Percentiles rank a stretch among this genome's conserved stretches.
phyloP scores from a whole-genome alignment of 1,140 invertebrate genomes.

The Drosophila saltans region DNA sequence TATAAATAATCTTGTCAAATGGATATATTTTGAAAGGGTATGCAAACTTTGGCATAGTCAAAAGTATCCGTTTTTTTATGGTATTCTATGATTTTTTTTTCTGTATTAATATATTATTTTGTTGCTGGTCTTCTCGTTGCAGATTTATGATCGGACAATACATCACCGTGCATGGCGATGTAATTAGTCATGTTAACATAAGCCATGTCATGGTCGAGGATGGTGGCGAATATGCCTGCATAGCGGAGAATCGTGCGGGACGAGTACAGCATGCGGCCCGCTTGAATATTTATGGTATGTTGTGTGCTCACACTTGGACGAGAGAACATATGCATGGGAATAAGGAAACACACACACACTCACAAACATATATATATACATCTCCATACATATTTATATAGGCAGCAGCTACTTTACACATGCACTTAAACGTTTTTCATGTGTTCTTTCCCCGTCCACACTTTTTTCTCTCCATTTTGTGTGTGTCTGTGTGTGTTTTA shows the following conservation, averaged over 20 bases:
- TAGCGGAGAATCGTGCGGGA: constrained; percentile 91
- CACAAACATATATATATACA: constrained; percentile 24
- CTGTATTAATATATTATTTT: constrained; percentile 17
- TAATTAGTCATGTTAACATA: constrained; percentile 94
- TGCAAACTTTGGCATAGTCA: too few species aligned
- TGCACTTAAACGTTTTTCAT: constrained; percentile 69
- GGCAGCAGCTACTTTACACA: constrained; percentile 67
- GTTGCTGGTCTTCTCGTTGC: constrained; percentile 52
- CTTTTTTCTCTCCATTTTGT: constrained; percentile 30
- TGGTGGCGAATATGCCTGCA: constrained; percentile 94
- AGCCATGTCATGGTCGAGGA: constrained; percentile 92
- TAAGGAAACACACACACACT: constrained; percentile 14
- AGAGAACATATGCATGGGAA: neutral
- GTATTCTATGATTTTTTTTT: constrained; percentile 26
- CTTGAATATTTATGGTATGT: constrained; percentile 93
- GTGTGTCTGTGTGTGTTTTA: constrained; percentile 9
- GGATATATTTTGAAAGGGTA: too few species aligned
- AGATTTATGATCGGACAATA: constrained; percentile 93
- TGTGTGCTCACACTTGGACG: constrained; percentile 42
- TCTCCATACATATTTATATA: constrained; percentile 11
- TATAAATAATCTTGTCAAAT: too few species aligned
- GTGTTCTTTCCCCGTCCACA: constrained; percentile 5
- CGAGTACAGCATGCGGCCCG: constrained; percentile 89
- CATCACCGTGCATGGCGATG: constrained; percentile 91
- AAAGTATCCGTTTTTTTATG: neutral